Percentiles rank a stretch among this genome's conserved stretches.
Conservation (phyloP, 2,888 invertebrate species). For the Sminthurinus aureus region DNA sequence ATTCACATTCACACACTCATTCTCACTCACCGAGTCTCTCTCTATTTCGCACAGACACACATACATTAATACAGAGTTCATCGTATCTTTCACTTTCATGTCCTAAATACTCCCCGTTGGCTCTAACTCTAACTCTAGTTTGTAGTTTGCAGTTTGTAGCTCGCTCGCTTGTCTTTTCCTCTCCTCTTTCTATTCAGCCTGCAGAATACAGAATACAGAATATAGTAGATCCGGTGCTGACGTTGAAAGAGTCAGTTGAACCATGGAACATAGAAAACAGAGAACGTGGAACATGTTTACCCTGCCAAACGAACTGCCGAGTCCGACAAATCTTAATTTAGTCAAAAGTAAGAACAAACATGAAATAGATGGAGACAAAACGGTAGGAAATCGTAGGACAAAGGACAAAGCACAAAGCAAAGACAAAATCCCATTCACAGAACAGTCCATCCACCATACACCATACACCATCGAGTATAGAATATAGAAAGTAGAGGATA, state of each 20-base stretch:
- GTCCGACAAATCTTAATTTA: conserved; percentile 32
- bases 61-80: not conserved
- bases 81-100: not conserved
- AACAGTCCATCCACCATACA: too few species aligned
- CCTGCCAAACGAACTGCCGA: conserved; percentile 7
- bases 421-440: too few species aligned
- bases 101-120: too few species aligned
- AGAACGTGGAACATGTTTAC: not conserved
- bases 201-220: too few species aligned
- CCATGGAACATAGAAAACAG: too few species aligned
- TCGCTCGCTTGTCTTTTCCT: not conserved
- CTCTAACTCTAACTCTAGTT: not conserved
- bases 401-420: not conserved
- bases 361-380: not conserved
- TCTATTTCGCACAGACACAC: too few species aligned
- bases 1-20: too few species aligned
- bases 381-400: not conserved
- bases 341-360: conserved; percentile 13
- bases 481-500: not conserved
- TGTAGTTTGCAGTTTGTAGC: not conserved
- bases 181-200: not conserved
- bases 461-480: too few species aligned
- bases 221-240: too few species aligned
- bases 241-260: too few species aligned
- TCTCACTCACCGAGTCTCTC: too few species aligned